Percentiles rank a stretch among this genome's conserved stretches.
Conservation (phyloP, 1,140 invertebrate species). For the Dinoponera quadriceps region DNA sequence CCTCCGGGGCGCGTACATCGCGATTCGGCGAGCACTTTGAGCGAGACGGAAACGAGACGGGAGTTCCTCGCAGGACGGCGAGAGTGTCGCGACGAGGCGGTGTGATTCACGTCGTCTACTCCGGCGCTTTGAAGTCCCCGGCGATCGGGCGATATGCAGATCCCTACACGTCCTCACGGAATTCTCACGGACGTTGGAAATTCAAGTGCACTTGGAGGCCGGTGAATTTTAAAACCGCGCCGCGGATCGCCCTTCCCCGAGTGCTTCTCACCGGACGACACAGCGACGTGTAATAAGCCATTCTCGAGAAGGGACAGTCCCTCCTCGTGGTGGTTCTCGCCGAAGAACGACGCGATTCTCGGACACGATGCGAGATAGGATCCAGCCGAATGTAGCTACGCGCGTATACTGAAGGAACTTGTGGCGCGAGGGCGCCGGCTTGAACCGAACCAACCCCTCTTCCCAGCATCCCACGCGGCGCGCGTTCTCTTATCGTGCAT, state of each 20-base stretch:
- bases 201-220: not conserved
- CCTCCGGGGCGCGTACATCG: no score
- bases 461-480: constrained; percentile 71
- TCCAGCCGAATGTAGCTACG: constrained; percentile 78
- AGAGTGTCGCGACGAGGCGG: no score
- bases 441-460: constrained; percentile 71
- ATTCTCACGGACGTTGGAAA: constrained; percentile 5
- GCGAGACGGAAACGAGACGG: no score
- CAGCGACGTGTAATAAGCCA: constrained; percentile 12
- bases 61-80: no score
- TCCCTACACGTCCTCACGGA: not conserved
- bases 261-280: not conserved
- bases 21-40: no score
- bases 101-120: no score
- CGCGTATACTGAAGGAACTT: constrained; percentile 80
- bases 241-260: not conserved
- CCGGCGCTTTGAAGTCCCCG: not conserved
- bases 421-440: constrained; percentile 75
- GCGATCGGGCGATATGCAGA: not conserved
- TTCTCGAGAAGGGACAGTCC: not conserved
- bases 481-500: constrained; percentile 73
- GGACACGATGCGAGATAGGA: constrained; percentile 56
- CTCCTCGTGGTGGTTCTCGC: not conserved
- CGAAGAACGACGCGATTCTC: constrained; percentile 7
- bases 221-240: constrained; percentile 2